These are phyloP conservation scores for Lepeophtheirus salmonis DNA, from an alignment of 1,140 invertebrate species.

Conservation along the genomic window DNA sequence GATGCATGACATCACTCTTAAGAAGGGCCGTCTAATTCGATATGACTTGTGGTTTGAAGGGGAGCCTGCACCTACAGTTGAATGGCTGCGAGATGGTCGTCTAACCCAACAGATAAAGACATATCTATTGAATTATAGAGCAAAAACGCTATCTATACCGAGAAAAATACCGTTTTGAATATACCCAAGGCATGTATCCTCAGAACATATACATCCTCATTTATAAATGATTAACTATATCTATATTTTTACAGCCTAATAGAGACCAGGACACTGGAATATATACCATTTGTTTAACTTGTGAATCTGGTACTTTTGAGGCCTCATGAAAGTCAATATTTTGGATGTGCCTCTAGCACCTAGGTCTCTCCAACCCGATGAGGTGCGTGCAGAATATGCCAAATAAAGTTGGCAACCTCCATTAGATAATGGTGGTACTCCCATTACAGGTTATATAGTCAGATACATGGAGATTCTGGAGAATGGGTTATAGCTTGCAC, in stretches of 20 bases:
- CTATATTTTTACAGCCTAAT: slow-evolving; percentile 5
- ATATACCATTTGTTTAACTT: slow-evolving; percentile 16
- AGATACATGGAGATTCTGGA: slow-evolving; percentile 89
- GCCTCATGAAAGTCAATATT: slow-evolving; percentile 15
- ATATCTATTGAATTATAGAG: slow-evolving; percentile 44
- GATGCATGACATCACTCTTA: slow-evolving; percentile 62
- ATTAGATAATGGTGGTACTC: slow-evolving; percentile 76
- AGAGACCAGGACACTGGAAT: slow-evolving; percentile 9
- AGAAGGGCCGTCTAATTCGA: slow-evolving; percentile 76
- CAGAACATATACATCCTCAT: background rate
- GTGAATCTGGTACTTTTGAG: slow-evolving; percentile 17
- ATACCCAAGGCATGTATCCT: slow-evolving; percentile 9
- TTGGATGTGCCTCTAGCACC: slow-evolving; percentile 39
- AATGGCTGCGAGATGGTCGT: slow-evolving; percentile 52
- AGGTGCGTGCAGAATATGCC: slow-evolving; percentile 65
- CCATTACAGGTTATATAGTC: slow-evolving; percentile 81
- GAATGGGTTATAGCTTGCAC: slow-evolving; percentile 80
- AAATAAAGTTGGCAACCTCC: slow-evolving; percentile 75
- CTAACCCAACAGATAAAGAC: slow-evolving; percentile 25
- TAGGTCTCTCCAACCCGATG: slow-evolving; percentile 69
- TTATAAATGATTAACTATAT: background rate
- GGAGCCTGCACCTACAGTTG: slow-evolving; percentile 77
- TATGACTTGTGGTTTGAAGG: slow-evolving; percentile 84
- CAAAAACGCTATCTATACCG: slow-evolving; percentile 18
- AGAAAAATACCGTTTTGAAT: slow-evolving; percentile 15